Conservation (phyloP, 2,113 vertebrate species). For the Saccopteryx bilineata region DNA sequence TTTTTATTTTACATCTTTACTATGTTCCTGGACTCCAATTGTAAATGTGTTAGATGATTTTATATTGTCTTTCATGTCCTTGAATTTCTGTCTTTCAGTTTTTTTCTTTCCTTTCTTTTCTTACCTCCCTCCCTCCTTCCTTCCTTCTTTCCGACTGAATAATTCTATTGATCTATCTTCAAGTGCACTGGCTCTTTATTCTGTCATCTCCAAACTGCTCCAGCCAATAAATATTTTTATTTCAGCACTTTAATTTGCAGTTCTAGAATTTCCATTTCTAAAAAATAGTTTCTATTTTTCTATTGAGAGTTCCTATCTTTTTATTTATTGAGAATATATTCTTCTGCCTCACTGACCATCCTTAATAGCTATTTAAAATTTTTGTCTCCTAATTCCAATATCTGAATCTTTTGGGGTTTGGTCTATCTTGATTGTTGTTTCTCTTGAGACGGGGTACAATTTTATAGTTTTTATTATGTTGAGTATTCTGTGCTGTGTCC, state of each 20-base stretch:
- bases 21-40: not conserved
- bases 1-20: not conserved
- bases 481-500: not conserved
- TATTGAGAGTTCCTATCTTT: not conserved
- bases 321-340: not conserved
- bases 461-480: conserved; percentile 30
- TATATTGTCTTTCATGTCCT: not conserved
- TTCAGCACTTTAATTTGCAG: conserved; percentile 43
- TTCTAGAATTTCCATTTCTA: not conserved
- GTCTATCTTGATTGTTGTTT: not conserved
- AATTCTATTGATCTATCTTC: not conserved
- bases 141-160: not conserved
- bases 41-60: not conserved
- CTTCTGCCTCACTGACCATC: not conserved
- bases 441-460: not conserved
- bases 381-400: conserved; percentile 2
- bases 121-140: not conserved
- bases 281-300: not conserved
- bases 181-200: conserved; percentile 24
- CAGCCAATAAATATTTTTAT: not conserved
- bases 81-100: not conserved
- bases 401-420: not conserved
- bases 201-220: not conserved
- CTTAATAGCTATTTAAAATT: conserved; percentile 63
- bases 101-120: no score